These are phyloP conservation scores for Zelostemma sp. DNA, from an alignment of 1,140 invertebrate species.

Conservation along the genomic window DNA sequence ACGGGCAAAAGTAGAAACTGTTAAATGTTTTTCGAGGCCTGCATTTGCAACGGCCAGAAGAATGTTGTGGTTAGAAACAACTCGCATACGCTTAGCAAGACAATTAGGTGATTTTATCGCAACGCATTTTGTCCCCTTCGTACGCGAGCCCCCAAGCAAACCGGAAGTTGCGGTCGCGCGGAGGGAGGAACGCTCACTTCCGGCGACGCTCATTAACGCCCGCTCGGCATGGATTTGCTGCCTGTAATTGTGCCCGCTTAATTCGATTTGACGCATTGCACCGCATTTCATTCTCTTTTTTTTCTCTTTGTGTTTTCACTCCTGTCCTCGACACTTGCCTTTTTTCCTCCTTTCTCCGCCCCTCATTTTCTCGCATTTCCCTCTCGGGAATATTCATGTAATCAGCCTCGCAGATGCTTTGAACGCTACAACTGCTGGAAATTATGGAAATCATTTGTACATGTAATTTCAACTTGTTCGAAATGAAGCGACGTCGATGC, in stretches of 20 bases:
- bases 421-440: not conserved
- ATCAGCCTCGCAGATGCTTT: constrained; percentile 1
- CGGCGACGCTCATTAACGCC: constrained; percentile 69
- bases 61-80: constrained; percentile 62
- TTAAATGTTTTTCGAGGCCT: too few relatives aligned
- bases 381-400: constrained; percentile 8
- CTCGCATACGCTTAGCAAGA: constrained; percentile 69
- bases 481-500: not conserved
- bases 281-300: constrained; percentile 48
- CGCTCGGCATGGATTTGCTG: constrained; percentile 65
- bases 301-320: constrained; percentile 18
- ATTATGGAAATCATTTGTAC: constrained; percentile 6
- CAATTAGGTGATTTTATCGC: constrained; percentile 71
- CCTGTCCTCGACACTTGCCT: not conserved
- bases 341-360: not conserved
- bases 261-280: constrained; percentile 64
- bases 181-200: constrained; percentile 57
- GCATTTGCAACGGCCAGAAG: too few relatives aligned
- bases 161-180: constrained; percentile 59
- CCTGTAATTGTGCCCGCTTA: constrained; percentile 60
- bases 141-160: constrained; percentile 58
- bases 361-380: not conserved
- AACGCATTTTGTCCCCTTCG: constrained; percentile 59
- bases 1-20: too few relatives aligned
- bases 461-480: not conserved